Evolutionary conservation across 1,140 invertebrate genomes (phyloP), one percentile per base, ranked within the genome.

Genomic region (Drosophila nigrodunni): DNA sequence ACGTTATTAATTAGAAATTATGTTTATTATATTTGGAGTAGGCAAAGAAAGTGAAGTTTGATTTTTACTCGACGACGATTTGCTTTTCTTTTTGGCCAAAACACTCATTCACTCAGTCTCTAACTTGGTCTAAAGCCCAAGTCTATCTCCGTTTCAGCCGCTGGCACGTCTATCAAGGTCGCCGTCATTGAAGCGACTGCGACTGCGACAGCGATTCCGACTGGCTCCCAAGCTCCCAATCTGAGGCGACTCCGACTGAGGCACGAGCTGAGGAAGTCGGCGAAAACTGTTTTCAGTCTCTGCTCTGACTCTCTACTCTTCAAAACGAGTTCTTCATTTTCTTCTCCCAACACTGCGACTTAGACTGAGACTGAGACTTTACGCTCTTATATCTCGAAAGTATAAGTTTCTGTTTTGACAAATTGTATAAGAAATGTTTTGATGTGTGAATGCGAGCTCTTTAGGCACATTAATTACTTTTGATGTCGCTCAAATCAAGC

Each of bases 141-240:
- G 18, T 11, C 13, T 55, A 8, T 39, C 34, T 55, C 13, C 4
- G 10, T 59, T 43, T 11, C 18, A 65, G 79, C 82, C 88, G 90
- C 82, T 78, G 74, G 78, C 74, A 88, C 90, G 91, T 92, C 91
- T 91, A 90, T 90, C 91, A 92, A 92, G 91, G 91, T 92, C 91
- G 91, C 91, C 83, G 87, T 90, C 90, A 82, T 57, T 73, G 80
- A 74, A 89, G 87, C 88, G 91, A 92, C 91, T 92, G 91, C 52
- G 77, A 30, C 18, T 92, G 91, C 52, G 77, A 30, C 18, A 2
- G 18, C 18, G 18, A 15, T 25, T 25, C 25, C 25, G 4, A 30
- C 25, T 30, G 25, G 55, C 59, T 52, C 41, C 39, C 58, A 35
- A 46, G 18, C 18, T 21, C 61, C 43, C 67, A 8, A 37, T 44